Conservation (phyloP, 2,888 invertebrate genomes). For the Habrosyne pyritoides region DNA sequence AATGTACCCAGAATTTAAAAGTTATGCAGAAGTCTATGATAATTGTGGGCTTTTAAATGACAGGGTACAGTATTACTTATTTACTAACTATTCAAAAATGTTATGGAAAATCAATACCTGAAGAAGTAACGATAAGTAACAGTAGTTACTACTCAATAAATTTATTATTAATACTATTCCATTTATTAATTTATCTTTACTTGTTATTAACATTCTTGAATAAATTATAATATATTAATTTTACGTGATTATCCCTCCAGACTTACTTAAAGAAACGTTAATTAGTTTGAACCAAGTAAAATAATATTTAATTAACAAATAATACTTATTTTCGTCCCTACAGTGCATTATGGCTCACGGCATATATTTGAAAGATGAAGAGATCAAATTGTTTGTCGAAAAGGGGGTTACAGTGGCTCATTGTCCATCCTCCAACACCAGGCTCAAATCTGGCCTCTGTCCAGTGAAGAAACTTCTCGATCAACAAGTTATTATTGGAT, state of each 20-base stretch:
- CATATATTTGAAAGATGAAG: constrained; percentile 88
- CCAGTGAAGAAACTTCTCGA: constrained; percentile 87
- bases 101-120: too few relatives aligned
- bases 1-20: constrained; percentile 79
- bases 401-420: constrained; percentile 89
- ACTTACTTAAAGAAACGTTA: too few relatives aligned
- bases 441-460: constrained; percentile 91
- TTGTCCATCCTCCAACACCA: constrained; percentile 94
- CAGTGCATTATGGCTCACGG: constrained; percentile 92
- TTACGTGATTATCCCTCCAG: too few relatives aligned
- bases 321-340: constrained; percentile 15
- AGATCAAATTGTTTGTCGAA: constrained; percentile 85
- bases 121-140: too few relatives aligned
- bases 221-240: too few relatives aligned
- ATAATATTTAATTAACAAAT: constrained; percentile 1
- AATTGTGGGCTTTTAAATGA: constrained; percentile 87
- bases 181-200: too few relatives aligned
- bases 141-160: too few relatives aligned
- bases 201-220: too few relatives aligned
- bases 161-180: too few relatives aligned
- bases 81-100: too few relatives aligned
- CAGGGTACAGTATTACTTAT: constrained; percentile 83
- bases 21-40: constrained; percentile 91
- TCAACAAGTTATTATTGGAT: constrained; percentile 88
- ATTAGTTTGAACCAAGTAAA: too few relatives aligned